Conservation (phyloP, 2,113 vertebrate genomes). For the Cathartes aura region DNA sequence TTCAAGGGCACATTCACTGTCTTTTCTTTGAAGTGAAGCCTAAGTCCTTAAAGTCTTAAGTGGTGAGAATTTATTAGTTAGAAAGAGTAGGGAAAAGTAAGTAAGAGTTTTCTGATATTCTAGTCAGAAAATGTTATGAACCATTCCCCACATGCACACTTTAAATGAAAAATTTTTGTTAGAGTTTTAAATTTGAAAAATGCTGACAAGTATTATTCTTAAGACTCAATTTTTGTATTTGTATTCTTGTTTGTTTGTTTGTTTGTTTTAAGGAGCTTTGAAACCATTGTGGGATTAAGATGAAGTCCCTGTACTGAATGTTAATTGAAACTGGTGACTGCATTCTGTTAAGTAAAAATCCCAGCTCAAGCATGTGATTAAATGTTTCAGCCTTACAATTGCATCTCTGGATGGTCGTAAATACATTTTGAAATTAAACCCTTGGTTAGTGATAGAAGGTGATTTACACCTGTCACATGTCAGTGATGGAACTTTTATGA, state of each 20-base stretch:
- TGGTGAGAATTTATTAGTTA: neutral
- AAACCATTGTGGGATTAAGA: neutral
- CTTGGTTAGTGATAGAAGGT: neutral
- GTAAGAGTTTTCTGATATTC: neutral
- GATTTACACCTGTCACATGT: neutral
- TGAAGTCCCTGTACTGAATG: neutral
- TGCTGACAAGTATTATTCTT: neutral
- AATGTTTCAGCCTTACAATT: neutral
- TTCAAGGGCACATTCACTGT: neutral
- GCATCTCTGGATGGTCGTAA: neutral
- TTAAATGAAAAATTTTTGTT: neutral
- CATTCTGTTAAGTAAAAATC: neutral
- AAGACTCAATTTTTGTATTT: neutral
- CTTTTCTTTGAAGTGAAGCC: conserved; percentile 1
- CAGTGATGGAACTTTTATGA: neutral
- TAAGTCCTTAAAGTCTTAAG: neutral
- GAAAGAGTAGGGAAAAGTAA: neutral
- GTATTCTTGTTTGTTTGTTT: neutral
- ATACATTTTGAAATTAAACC: neutral
- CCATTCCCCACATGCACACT: neutral
- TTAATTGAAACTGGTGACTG: neutral
- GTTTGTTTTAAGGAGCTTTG: neutral
- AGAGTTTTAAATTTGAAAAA: neutral
- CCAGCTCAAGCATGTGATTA: neutral
- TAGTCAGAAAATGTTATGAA: neutral